phyloP scores from a whole-genome alignment of 2,113 vertebrate species.

The Cyprinus carpio region DNA sequence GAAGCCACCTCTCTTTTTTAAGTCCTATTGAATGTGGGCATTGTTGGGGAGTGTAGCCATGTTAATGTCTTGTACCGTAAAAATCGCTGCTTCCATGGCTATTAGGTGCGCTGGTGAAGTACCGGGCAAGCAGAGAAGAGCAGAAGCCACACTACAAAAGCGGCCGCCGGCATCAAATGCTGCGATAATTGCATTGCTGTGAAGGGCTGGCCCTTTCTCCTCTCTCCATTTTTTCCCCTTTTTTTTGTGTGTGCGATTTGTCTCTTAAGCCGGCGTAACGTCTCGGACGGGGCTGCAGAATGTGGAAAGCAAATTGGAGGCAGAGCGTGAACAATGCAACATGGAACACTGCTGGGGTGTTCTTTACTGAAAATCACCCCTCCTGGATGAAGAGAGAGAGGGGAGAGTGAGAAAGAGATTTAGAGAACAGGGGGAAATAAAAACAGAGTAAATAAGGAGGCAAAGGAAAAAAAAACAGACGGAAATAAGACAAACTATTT shows the following conservation, averaged over 20 bases:
- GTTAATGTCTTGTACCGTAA: conserved; percentile 99
- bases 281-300: conserved; percentile 98
- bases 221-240: conserved; percentile 56
- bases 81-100: conserved; percentile 99
- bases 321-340: conserved; percentile 99
- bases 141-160: conserved; percentile 82
- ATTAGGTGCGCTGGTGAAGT: conserved; percentile 95
- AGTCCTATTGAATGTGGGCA: conserved; percentile 74
- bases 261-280: conserved; percentile 99
- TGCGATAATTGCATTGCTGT: conserved; percentile 99
- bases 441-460: conserved; percentile 18
- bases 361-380: conserved; percentile 66
- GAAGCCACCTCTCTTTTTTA: conserved; percentile 66
- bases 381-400: conserved; percentile 33
- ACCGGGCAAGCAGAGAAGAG: conserved; percentile 67
- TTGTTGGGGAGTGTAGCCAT: conserved; percentile 78
- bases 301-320: conserved; percentile 99
- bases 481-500: conserved; percentile 22
- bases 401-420: not conserved
- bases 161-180: conserved; percentile 95
- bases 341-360: conserved; percentile 91
- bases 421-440: not conserved
- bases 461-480: conserved; percentile 15
- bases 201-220: conserved; percentile 83
- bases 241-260: conserved; percentile 97